A percentile compares a stretch with the other conserved stretches of the same genome.
phyloP scores from a whole-genome alignment of 2,888 invertebrate species.

The Patella pellucida region DNA sequence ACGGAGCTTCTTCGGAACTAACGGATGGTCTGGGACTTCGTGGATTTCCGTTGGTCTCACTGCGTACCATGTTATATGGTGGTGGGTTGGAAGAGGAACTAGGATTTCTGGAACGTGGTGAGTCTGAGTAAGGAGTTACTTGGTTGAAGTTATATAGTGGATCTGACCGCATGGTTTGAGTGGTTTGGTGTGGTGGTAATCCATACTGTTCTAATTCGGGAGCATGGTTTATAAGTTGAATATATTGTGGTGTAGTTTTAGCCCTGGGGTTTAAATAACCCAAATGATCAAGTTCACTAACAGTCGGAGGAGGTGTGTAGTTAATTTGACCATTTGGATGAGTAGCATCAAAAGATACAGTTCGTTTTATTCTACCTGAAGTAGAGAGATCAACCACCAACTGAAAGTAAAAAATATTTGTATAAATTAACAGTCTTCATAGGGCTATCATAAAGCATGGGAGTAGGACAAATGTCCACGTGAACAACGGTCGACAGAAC shows the following conservation, averaged over 20 bases:
- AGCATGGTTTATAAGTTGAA: slow-evolving; percentile 38
- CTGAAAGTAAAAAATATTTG: no score
- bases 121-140: slow-evolving; percentile 10
- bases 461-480: no score
- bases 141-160: slow-evolving; percentile 5
- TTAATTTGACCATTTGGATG: neutral
- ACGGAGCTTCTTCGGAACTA: slow-evolving; percentile 13
- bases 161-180: slow-evolving; percentile 2
- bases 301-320: slow-evolving; percentile 13
- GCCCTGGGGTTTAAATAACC: slow-evolving; percentile 40
- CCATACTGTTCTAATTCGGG: slow-evolving; percentile 25
- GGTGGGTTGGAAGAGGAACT: slow-evolving; percentile 17
- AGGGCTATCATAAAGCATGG: no score
- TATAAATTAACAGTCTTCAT: no score
- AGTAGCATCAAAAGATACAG: slow-evolving; percentile 36
- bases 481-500: no score
- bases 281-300: slow-evolving; percentile 36
- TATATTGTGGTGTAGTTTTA: slow-evolving; percentile 30
- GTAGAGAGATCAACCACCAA: slow-evolving; percentile 37
- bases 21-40: slow-evolving; percentile 23
- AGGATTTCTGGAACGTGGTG: slow-evolving; percentile 20
- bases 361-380: slow-evolving; percentile 33
- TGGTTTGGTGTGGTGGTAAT: neutral
- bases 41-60: slow-evolving; percentile 23
- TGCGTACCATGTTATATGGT: slow-evolving; percentile 12